A percentile compares a stretch with the other conserved stretches of the same genome.
Evolutionary conservation across 2,113 vertebrate species (phyloP).

Genomic region (Eptesicus fuscus): DNA sequence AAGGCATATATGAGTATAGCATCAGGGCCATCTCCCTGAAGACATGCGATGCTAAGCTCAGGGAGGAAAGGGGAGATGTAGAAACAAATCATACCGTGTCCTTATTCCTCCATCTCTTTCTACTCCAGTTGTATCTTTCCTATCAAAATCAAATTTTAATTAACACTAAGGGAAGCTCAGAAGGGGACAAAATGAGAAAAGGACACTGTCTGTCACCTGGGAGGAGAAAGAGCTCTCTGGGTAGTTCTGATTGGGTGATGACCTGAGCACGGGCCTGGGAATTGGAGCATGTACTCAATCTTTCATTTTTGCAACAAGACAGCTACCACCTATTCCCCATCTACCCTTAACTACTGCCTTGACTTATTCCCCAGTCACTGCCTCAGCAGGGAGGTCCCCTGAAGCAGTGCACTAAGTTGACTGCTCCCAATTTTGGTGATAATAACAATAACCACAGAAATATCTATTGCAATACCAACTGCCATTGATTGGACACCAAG

Average conservation of each 20-base stretch:
- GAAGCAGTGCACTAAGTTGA: not conserved
- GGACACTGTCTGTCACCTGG: not conserved
- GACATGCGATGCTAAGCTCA: not conserved
- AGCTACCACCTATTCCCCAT: not conserved
- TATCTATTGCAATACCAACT: not conserved
- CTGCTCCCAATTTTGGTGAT: not conserved
- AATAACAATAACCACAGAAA: not conserved
- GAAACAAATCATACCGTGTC: not conserved
- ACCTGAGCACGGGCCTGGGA: not conserved
- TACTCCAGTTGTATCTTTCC: not conserved
- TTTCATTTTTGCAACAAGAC: not conserved
- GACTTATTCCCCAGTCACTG: not conserved
- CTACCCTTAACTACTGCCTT: not conserved
- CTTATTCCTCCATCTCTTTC: not conserved
- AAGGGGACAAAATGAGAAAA: not conserved
- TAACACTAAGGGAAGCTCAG: not conserved
- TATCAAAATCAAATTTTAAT: not conserved
- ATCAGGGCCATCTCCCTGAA: not conserved
- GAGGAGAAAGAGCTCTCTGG: not conserved
- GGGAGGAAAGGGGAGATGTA: fast-evolving
- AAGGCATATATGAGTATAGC: not conserved
- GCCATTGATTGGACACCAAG: not conserved
- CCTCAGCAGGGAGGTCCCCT: not conserved
- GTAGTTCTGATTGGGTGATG: not conserved
- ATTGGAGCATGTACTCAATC: not conserved